These are phyloP conservation scores for Cepaea hortensis DNA, from an alignment of 2,888 invertebrate genomes.

Conservation along the genomic window DNA sequence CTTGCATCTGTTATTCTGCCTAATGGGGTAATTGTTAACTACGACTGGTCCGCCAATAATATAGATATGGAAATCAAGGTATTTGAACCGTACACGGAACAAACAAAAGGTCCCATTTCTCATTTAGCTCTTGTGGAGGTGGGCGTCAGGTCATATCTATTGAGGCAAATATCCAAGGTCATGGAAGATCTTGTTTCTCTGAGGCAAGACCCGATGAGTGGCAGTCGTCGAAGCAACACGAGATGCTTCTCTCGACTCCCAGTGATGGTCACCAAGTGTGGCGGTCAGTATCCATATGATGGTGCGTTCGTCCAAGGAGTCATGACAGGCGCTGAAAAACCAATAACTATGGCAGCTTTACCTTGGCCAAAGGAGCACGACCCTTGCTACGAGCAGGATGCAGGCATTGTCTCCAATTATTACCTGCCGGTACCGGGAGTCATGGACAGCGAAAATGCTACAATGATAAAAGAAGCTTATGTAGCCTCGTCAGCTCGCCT, in stretches of 20 bases:
- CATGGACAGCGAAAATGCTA: conserved; percentile 46
- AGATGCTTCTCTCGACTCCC: conserved; percentile 50
- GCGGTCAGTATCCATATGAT: conserved; percentile 55
- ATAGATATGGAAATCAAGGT: conserved; percentile 54
- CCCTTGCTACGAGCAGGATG: conserved; percentile 49
- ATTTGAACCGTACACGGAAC: conserved; percentile 46
- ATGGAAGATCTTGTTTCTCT: conserved; percentile 29
- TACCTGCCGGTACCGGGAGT: conserved; percentile 54
- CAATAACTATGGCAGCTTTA: conserved; percentile 51
- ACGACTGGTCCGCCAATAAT: conserved; percentile 54
- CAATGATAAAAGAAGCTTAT: conserved; percentile 46
- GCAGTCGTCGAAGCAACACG: conserved; percentile 22
- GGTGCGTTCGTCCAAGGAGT: conserved; percentile 56
- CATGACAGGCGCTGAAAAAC: conserved; percentile 46
- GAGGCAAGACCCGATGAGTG: conserved; percentile 1
- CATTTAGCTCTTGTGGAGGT: conserved; percentile 50
- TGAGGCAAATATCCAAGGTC: conserved; percentile 47
- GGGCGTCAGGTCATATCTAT: conserved; percentile 43
- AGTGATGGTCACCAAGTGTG: conserved; percentile 55
- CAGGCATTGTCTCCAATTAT: conserved; percentile 49
- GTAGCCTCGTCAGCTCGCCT: conserved; percentile 41
- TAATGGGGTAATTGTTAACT: conserved; percentile 53
- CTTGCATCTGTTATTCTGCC: conserved; percentile 55
- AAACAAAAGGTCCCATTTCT: conserved; percentile 44
- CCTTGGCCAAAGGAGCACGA: conserved; percentile 55